Percentiles rank a stretch among this genome's conserved stretches.
Conservation (phyloP, 2,888 invertebrate genomes). For the Cheilosia impressa region DNA sequence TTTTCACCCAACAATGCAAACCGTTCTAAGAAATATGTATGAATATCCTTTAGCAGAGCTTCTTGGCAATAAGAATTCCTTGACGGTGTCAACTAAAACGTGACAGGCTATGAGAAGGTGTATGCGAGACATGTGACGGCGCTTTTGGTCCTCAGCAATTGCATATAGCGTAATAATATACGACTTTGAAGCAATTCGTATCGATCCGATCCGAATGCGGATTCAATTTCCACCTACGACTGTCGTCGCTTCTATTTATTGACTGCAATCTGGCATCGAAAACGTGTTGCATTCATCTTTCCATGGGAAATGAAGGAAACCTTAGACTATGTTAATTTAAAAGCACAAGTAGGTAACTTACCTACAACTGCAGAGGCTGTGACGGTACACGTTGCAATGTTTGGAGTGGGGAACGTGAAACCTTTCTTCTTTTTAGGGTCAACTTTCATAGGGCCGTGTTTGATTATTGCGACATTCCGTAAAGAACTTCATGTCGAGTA, state of each 20-base stretch:
- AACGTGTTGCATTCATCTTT: neutral
- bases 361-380: too few relatives aligned
- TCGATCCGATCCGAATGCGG: neutral
- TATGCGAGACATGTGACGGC: neutral
- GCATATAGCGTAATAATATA: slow-evolving; percentile 1
- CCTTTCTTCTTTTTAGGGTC: too few relatives aligned
- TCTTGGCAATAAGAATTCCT: neutral
- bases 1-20: too few relatives aligned
- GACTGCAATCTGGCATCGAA: slow-evolving; percentile 4
- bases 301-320: neutral
- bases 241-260: slow-evolving; percentile 4
- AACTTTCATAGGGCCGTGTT: too few relatives aligned
- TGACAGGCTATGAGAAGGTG: neutral
- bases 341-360: neutral
- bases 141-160: neutral
- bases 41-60: too few relatives aligned
- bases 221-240: neutral
- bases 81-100: neutral
- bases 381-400: too few relatives aligned
- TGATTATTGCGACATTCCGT: too few relatives aligned
- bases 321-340: slow-evolving; percentile 23
- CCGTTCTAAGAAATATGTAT: neutral
- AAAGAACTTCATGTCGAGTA: too few relatives aligned
- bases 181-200: slow-evolving; percentile 3
- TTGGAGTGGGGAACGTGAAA: too few relatives aligned